phyloP scores from a whole-genome alignment of 2,113 vertebrate species.

The Anhinga anhinga region DNA sequence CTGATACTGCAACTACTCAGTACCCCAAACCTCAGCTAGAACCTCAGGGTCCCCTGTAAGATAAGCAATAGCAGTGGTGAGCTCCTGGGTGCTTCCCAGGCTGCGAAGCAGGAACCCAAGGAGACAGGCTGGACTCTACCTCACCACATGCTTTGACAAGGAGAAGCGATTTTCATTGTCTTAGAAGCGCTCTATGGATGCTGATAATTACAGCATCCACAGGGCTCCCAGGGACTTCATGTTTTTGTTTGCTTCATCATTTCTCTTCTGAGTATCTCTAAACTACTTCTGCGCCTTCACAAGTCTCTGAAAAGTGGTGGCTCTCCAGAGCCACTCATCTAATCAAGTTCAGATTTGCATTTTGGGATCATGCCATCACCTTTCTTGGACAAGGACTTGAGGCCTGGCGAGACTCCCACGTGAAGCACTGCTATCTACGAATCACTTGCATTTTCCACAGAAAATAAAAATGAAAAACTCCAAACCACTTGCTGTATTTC shows the following conservation, averaged over 20 bases:
- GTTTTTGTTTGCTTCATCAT: background rate
- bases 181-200: background rate
- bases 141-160: background rate
- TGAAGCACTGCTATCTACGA: background rate
- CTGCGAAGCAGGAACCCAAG: background rate
- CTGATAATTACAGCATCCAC: background rate
- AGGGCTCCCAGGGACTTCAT: background rate
- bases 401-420: background rate
- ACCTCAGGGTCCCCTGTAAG: background rate
- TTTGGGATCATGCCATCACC: background rate
- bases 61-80: background rate
- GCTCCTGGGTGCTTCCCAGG: background rate
- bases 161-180: background rate
- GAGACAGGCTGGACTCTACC: background rate
- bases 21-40: background rate
- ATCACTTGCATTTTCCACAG: background rate
- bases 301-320: background rate
- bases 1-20: background rate
- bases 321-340: background rate
- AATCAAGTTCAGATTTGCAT: background rate
- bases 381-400: background rate
- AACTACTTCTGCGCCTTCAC: background rate
- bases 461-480: background rate
- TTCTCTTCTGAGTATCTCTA: background rate
- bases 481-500: background rate